Evolutionary conservation across 2,797 vertebrate species (phyloP).

Genomic region (Acropternis orthonyx): DNA sequence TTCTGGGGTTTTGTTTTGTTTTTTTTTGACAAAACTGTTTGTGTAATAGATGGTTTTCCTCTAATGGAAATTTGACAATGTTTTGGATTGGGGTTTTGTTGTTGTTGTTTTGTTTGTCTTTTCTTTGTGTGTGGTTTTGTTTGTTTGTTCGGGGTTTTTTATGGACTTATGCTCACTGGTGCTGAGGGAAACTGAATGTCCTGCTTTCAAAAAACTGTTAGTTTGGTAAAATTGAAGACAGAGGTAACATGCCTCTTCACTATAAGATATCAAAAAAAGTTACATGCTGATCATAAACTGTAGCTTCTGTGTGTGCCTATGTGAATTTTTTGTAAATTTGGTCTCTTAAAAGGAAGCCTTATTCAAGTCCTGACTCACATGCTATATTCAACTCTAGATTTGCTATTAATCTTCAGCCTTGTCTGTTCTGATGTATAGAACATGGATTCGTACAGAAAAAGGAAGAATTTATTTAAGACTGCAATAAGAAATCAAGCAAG

Average conservation of each 20-base stretch:
- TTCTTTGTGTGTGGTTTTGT: not conserved
- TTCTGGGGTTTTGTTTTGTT: not conserved
- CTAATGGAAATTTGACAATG: not conserved
- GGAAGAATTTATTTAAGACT: not conserved
- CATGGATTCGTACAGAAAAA: not conserved
- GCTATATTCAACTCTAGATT: not conserved
- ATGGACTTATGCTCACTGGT: not conserved
- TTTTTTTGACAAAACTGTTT: not conserved
- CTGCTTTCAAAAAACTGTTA: not conserved
- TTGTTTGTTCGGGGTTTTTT: not conserved
- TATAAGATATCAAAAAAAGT: not conserved
- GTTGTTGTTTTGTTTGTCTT: not conserved
- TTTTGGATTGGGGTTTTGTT: not conserved
- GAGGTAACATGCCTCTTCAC: not conserved
- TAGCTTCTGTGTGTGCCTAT: not conserved
- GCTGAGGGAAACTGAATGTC: not conserved
- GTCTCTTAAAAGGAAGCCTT: not conserved
- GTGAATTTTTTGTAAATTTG: not conserved
- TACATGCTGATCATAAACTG: not conserved
- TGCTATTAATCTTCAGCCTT: not conserved
- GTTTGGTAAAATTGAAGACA: not conserved
- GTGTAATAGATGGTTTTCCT: not conserved
- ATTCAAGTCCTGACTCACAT: not conserved
- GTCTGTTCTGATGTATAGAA: rapidly evolving
- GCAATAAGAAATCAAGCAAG: not conserved